A percentile compares a stretch with the other conserved stretches of the same genome.
Evolutionary conservation across 2,797 vertebrate genomes (phyloP).

Genomic region (Smutsia gigantea): DNA sequence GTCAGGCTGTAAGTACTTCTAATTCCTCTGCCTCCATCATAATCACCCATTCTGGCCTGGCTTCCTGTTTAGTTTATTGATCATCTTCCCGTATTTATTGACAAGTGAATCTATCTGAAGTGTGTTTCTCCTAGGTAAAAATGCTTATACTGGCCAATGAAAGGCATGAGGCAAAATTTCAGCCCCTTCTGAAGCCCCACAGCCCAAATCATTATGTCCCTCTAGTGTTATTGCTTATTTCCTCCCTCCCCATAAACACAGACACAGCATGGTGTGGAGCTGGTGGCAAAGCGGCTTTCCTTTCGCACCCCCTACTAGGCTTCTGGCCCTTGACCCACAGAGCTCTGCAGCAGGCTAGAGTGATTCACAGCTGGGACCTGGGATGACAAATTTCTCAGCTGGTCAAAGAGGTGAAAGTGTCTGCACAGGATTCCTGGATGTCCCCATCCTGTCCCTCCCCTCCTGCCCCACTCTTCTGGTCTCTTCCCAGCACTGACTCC

Average conservation of each 20-base stretch:
- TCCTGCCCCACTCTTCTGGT: neutral
- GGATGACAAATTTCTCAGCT: neutral
- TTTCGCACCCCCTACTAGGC: neutral
- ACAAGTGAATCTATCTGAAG: neutral
- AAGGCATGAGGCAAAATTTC: neutral
- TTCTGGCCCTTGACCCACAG: neutral
- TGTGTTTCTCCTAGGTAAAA: neutral
- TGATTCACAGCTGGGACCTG: neutral
- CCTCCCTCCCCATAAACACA: neutral
- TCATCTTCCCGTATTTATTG: too few species aligned
- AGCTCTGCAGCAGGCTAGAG: neutral
- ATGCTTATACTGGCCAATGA: neutral
- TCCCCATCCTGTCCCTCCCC: neutral
- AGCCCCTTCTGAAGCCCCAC: neutral
- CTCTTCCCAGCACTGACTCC: neutral
- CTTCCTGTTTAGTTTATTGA: neutral
- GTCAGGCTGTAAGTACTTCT: accelerated
- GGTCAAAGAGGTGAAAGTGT: neutral
- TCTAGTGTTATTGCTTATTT: neutral
- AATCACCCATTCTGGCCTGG: neutral
- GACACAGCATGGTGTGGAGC: neutral
- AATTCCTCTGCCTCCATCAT: accelerated
- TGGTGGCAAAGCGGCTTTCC: neutral
- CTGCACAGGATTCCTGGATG: neutral
- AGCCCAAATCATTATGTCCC: neutral